phyloP scores from a whole-genome alignment of 2,888 invertebrate genomes.

The Galerucella calmariensis region DNA sequence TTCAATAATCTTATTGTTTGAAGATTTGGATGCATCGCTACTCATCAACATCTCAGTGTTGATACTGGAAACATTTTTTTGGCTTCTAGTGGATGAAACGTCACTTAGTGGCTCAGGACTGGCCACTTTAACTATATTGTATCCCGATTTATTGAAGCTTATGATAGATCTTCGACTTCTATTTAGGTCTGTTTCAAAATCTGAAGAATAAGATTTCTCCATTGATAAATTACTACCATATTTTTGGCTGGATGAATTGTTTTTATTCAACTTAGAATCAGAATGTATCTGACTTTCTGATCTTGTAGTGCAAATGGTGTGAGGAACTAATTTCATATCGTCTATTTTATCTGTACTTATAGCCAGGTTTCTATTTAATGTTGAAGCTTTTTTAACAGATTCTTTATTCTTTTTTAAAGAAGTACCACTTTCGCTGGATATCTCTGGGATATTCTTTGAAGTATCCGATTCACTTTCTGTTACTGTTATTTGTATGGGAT shows the following conservation, averaged over 20 bases:
- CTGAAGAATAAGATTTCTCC: constrained; percentile 35
- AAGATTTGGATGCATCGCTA: constrained; percentile 9
- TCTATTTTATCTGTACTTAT: constrained; percentile 45
- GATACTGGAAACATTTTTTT: constrained; percentile 4
- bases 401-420: constrained; percentile 46
- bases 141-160: constrained; percentile 33
- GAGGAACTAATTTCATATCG: constrained; percentile 40
- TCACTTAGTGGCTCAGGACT: constrained; percentile 7
- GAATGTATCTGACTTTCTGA: constrained; percentile 10
- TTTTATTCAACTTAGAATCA: constrained; percentile 10
- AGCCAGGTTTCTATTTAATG: constrained; percentile 26
- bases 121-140: constrained; percentile 12
- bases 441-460: constrained; percentile 64
- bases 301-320: background rate
- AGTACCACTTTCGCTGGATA: constrained; percentile 58
- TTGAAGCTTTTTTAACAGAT: constrained; percentile 34
- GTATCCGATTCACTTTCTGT: constrained; percentile 62
- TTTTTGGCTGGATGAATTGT: constrained; percentile 6
- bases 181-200: constrained; percentile 36
- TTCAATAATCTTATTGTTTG: background rate
- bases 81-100: constrained; percentile 1
- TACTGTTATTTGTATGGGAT: constrained; percentile 25
- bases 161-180: constrained; percentile 40
- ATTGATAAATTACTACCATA: constrained; percentile 3
- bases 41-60: constrained; percentile 10